phyloP scores from a whole-genome alignment of 2,888 invertebrate species.

The Diarsia mendica region DNA sequence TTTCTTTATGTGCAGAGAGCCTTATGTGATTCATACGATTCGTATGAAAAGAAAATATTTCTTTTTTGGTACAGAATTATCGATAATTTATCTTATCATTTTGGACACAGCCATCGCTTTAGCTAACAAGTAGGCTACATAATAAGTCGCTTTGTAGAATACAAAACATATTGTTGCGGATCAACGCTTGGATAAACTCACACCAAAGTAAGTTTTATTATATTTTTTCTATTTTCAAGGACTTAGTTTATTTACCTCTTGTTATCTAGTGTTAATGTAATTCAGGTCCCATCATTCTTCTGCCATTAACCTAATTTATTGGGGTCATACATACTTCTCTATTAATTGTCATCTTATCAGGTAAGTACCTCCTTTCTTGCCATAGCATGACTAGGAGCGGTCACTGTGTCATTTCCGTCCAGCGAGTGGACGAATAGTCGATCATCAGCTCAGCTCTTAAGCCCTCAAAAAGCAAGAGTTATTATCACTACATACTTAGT shows the following conservation, averaged over 20 bases:
- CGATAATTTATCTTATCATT: constrained; percentile 65
- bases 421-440: neutral
- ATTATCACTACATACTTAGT: no score
- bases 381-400: neutral
- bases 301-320: no score
- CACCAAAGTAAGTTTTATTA: constrained; percentile 47
- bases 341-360: no score
- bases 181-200: constrained; percentile 29
- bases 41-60: constrained; percentile 40
- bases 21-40: constrained; percentile 42
- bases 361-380: no score
- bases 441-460: neutral
- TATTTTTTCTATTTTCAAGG: neutral
- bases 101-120: constrained; percentile 34
- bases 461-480: neutral
- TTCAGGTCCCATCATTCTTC: no score
- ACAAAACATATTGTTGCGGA: constrained; percentile 41
- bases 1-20: constrained; percentile 3
- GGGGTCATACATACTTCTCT: no score
- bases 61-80: constrained; percentile 52
- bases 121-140: constrained; percentile 50
- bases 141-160: constrained; percentile 51
- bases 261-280: neutral
- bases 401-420: neutral
- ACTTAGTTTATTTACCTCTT: neutral